phyloP scores from a whole-genome alignment of 2,888 invertebrate species.

The Psylliodes chrysocephalus region DNA sequence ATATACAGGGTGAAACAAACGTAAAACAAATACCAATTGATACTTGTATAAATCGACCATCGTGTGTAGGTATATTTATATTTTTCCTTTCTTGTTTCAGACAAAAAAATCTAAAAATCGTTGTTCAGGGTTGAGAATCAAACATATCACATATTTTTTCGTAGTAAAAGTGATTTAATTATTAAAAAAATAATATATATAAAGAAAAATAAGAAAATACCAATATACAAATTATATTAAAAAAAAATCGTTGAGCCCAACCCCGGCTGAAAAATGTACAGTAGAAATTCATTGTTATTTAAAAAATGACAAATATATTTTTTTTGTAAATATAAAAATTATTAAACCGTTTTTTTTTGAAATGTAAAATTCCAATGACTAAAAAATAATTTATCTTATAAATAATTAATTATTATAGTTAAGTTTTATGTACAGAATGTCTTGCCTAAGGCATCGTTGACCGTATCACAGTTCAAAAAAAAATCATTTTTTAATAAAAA shows the following conservation, averaged over 20 bases:
- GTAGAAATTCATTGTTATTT: not conserved
- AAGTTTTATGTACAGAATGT: slow-evolving; percentile 40
- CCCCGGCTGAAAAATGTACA: slow-evolving; percentile 23
- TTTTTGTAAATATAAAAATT: slow-evolving; percentile 1
- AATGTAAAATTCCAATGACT: slow-evolving; percentile 46
- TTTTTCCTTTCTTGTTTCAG: not conserved
- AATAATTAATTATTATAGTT: slow-evolving; percentile 52
- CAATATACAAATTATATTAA: slow-evolving; percentile 17
- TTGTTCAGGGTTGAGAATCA: slow-evolving; percentile 11
- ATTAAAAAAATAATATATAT: not conserved
- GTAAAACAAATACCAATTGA: not conserved
- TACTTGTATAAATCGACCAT: not conserved
- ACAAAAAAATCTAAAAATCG: not conserved
- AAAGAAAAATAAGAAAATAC: slow-evolving; percentile 9
- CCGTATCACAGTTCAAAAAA: slow-evolving; percentile 31
- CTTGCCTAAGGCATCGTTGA: slow-evolving; percentile 34
- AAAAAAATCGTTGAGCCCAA: slow-evolving; percentile 24
- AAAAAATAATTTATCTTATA: slow-evolving; percentile 55
- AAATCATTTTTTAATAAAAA: slow-evolving; percentile 13
- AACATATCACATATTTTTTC: slow-evolving; percentile 14
- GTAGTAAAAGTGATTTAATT: slow-evolving; percentile 4
- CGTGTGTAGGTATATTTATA: not conserved
- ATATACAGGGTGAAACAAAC: not conserved
- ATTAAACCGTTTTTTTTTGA: slow-evolving; percentile 13
- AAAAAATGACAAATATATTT: not conserved